Evolutionary conservation across 2,113 vertebrate genomes (phyloP), one percentile per base, ranked within the genome.

Genomic region (Seriola rivoliana): DNA sequence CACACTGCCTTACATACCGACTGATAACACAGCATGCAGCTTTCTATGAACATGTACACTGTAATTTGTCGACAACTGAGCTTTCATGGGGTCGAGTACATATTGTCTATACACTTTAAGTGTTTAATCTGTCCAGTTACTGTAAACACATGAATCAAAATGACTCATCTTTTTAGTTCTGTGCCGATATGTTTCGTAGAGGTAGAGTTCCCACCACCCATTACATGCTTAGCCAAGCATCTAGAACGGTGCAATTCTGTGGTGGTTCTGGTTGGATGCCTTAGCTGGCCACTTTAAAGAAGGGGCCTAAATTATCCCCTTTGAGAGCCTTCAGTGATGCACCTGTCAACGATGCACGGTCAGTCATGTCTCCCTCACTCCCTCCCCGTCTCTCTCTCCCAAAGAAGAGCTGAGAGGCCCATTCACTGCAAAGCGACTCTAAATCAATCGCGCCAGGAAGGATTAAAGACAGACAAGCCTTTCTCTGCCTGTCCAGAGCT

Each of bases 371-470:
- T 83, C 65, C 67, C 54, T 44, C 59, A 57, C 44, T 60, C 21
- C 34, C 42, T 54, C 38, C 40, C 34, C 8, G 9, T 71, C 67
- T 50, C 66, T 44, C 66, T 11, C 44, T 76, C 75, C 21, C 8
- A 5, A 5, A 71, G 83, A 79, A 52, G 60, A 73, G 55, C 82
- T 82, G 83, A 88, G 86, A 88, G 82, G 75, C 79, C 78, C 48
- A 76, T 86, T 88, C 84, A 78, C 52, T 4, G 48, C 72, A 78
- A 82, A 90, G 85, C 85, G 91, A 92, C 91, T 92, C 32, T 11
- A 91, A 94, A 92, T 94, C 94, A 88, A 92, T 94, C 12, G 42
- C 3, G 19, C 50, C 82, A 69, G 69, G 74, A 88, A 80, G 90
- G 87, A 84, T 91, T 88, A 89, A 90, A 90, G 86, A 84, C 75